A percentile compares a stretch with the other conserved stretches of the same genome.
Evolutionary conservation across 64 coral and sea anemone genomes (phyloP).

Genomic region (Orbicella faveolata): DNA sequence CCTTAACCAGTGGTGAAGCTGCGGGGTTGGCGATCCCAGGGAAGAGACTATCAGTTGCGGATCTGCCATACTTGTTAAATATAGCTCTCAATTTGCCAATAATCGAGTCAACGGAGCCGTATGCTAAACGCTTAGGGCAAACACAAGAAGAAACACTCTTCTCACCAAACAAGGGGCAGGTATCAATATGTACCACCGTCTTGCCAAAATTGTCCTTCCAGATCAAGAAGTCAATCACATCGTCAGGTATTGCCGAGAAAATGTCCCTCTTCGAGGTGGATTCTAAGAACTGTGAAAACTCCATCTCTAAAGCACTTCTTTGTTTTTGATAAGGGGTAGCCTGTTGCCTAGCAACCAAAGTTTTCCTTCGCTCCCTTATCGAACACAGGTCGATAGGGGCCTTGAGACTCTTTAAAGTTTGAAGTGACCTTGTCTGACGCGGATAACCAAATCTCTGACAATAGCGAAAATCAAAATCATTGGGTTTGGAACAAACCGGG

Average conservation of each 20-base stretch:
- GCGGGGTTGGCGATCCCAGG: constrained; percentile 18
- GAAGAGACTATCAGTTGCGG: neutral
- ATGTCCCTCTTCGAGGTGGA: neutral
- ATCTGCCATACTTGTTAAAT: constrained; percentile 13
- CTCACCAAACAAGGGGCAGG: neutral
- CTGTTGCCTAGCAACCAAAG: neutral
- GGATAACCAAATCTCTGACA: constrained; percentile 26
- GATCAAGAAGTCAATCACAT: constrained; percentile 9
- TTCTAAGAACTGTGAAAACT: neutral
- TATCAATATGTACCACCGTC: neutral
- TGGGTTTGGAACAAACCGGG: neutral
- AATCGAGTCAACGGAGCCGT: constrained; percentile 14
- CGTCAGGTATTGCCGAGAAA: neutral
- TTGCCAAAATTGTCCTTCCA: neutral
- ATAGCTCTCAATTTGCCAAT: neutral
- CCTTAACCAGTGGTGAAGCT: constrained; percentile 10
- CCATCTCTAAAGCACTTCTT: neutral
- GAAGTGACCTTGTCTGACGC: neutral
- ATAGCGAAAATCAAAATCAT: constrained; percentile 18
- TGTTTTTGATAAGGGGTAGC: constrained; percentile 11
- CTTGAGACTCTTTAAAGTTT: neutral
- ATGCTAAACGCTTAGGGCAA: constrained; percentile 6
- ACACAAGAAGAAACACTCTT: constrained; percentile 11
- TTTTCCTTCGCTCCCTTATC: neutral
- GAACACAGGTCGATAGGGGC: neutral